phyloP scores from a whole-genome alignment of 2,113 vertebrate genomes.

The Dasypus novemcinctus region DNA sequence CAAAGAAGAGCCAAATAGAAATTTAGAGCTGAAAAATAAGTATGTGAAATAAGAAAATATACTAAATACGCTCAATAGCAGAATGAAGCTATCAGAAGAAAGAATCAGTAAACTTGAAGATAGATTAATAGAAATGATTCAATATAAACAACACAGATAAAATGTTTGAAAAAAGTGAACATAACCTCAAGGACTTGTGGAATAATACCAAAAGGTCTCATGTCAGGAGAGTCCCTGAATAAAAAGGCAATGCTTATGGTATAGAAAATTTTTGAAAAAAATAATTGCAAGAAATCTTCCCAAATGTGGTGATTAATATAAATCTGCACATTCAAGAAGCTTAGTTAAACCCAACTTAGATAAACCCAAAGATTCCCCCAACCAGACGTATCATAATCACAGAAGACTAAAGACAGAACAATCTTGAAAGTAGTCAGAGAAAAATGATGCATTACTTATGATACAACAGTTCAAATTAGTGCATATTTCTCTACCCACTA shows the following conservation, averaged over 20 bases:
- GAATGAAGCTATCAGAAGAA: neutral
- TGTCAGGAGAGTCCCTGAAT: neutral
- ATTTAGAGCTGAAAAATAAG: conserved; percentile 35
- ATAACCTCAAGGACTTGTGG: neutral
- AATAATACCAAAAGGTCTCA: neutral
- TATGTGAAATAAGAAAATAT: neutral
- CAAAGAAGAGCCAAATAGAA: neutral
- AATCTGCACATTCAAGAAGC: neutral
- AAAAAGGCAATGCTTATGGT: neutral
- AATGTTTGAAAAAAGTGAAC: neutral
- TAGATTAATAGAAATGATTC: neutral
- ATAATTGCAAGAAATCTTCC: neutral
- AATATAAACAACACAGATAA: neutral
- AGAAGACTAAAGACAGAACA: neutral
- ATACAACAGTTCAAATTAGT: neutral
- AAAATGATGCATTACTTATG: neutral
- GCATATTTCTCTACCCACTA: neutral
- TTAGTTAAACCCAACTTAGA: neutral
- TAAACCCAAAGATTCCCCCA: neutral
- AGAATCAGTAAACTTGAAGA: neutral
- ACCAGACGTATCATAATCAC: neutral
- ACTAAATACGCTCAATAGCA: neutral
- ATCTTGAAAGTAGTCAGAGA: neutral
- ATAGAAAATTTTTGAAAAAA: neutral
- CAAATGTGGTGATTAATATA: neutral